Conservation (phyloP, 2,113 vertebrate species). For the Salminus brasiliensis region DNA sequence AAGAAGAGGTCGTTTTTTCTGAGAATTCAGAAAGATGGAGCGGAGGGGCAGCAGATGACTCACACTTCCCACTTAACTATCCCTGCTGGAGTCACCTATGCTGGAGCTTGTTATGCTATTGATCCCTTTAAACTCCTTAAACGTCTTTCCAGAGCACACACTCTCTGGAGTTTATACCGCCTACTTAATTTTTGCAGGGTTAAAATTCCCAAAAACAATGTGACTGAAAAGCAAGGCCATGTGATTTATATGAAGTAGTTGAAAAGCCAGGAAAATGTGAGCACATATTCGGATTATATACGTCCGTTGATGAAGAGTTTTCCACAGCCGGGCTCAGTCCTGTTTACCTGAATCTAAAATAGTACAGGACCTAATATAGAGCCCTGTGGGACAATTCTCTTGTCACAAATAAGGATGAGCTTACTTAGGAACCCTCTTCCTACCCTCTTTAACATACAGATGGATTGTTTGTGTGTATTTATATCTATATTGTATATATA, state of each 20-base stretch:
- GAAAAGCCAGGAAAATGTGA: not conserved
- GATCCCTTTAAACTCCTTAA: slow-evolving; percentile 16
- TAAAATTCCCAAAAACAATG: not conserved
- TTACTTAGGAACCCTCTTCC: too few species aligned
- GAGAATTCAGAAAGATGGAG: not conserved
- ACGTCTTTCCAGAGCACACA: not conserved
- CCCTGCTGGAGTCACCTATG: not conserved
- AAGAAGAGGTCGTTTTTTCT: not conserved
- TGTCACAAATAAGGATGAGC: too few species aligned
- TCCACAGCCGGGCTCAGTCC: not conserved
- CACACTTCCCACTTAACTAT: slow-evolving; percentile 6
- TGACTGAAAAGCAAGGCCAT: not conserved
- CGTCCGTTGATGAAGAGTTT: not conserved
- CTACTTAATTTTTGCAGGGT: not conserved
- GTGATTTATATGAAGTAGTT: slow-evolving; percentile 6
- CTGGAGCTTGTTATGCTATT: slow-evolving; percentile 13
- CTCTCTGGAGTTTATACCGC: not conserved
- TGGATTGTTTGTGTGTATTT: too few species aligned
- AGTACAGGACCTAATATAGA: not conserved
- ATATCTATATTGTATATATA: too few species aligned
- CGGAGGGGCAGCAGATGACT: not conserved
- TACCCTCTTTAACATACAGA: too few species aligned
- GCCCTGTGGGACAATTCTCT: not conserved
- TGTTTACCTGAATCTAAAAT: slow-evolving; percentile 6
- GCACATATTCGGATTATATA: not conserved